Conservation (phyloP, 2,113 vertebrate species). For the Microtus pennsylvanicus region DNA sequence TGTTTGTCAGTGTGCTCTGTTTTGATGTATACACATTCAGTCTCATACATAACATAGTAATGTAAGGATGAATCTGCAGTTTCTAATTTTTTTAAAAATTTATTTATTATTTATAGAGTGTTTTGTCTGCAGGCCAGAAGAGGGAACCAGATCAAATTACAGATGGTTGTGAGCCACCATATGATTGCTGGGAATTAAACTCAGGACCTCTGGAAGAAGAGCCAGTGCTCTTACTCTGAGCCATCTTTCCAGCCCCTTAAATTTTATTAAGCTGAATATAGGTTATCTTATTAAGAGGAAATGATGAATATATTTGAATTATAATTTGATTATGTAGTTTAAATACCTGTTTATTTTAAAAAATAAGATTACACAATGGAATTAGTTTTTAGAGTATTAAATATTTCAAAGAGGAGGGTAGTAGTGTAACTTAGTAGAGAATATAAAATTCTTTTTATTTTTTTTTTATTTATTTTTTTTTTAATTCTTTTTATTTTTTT, state of each 20-base stretch:
- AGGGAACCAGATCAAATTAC: too few species aligned
- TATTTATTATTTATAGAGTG: too few species aligned
- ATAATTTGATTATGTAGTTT: slow-evolving; percentile 5
- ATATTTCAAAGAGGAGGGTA: slow-evolving; percentile 6
- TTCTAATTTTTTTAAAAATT: neutral
- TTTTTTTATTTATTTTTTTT: too few species aligned
- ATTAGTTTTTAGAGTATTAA: slow-evolving; percentile 16
- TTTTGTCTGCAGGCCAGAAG: too few species aligned
- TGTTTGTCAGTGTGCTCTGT: neutral
- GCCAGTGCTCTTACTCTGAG: too few species aligned
- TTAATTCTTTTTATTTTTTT: too few species aligned
- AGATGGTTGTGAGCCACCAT: too few species aligned
- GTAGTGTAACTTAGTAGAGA: neutral
- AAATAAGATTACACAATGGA: neutral
- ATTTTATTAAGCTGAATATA: slow-evolving; percentile 11
- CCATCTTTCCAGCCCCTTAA: too few species aligned
- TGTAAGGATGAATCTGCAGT: neutral
- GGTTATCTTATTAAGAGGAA: slow-evolving; percentile 50
- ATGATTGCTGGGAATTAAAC: too few species aligned
- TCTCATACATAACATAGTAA: neutral
- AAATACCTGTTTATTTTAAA: slow-evolving; percentile 44
- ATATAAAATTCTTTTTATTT: neutral
- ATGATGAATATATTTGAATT: slow-evolving; percentile 46
- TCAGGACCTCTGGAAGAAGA: too few species aligned
- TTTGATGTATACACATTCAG: neutral